Conservation (phyloP, 2,113 vertebrate genomes). For the Camelus dromedarius region DNA sequence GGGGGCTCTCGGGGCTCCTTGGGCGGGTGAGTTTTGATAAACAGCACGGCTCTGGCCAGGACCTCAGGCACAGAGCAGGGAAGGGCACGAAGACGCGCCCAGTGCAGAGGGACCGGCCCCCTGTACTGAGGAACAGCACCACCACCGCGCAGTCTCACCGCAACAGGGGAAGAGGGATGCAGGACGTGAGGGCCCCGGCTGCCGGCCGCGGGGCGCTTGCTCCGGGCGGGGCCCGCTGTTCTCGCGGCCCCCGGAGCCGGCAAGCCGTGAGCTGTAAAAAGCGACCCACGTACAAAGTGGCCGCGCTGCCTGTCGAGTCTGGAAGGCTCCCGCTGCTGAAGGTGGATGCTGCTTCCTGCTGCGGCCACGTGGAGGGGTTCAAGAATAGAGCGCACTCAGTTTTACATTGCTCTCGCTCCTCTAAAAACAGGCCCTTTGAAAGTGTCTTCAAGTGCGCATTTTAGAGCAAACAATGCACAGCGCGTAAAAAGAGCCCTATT, state of each 20-base stretch:
- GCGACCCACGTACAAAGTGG: neutral
- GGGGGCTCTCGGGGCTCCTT: no score
- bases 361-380: constrained; percentile 1
- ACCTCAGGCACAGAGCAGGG: neutral
- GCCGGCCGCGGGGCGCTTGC: accelerated
- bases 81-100: neutral
- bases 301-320: neutral
- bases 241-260: neutral
- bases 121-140: neutral
- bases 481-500: constrained; percentile 13
- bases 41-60: neutral
- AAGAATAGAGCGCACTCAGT: constrained; percentile 64
- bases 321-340: constrained; percentile 63
- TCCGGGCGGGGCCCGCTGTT: neutral
- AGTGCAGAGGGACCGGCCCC: neutral
- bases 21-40: neutral
- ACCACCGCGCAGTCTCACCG: no score
- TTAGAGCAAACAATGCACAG: constrained; percentile 17
- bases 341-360: constrained; percentile 17
- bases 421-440: neutral
- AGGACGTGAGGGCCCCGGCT: no score
- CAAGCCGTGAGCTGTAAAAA: neutral
- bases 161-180: neutral
- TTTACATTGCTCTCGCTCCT: neutral
- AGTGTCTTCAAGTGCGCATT: neutral